These are phyloP conservation scores for Hyperopisus bebe DNA, from an alignment of 2,113 vertebrate species.

Conservation along the genomic window DNA sequence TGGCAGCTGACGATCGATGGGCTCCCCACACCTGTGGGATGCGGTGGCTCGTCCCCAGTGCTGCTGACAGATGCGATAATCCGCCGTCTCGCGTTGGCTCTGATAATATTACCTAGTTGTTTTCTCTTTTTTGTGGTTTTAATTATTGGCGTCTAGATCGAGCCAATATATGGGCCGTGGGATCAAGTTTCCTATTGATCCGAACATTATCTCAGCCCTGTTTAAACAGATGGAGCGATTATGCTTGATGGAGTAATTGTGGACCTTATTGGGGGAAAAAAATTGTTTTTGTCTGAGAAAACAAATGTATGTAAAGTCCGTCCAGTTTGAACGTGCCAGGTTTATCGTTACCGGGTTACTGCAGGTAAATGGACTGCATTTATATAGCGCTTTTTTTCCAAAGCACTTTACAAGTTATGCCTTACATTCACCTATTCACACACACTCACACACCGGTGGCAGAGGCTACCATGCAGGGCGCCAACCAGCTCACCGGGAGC, in stretches of 20 bases:
- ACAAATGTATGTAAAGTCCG: background rate
- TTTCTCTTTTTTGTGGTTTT: conserved; percentile 27
- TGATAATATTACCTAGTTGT: background rate
- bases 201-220: conserved; percentile 15
- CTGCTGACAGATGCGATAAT: conserved; percentile 29
- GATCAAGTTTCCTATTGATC: conserved; percentile 26
- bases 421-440: no score
- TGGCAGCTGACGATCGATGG: conserved; percentile 45
- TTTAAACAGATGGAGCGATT: conserved; percentile 23
- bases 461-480: no score
- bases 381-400: no score
- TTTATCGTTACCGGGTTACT: background rate
- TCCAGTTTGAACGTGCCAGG: background rate
- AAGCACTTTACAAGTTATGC: no score
- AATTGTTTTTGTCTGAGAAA: background rate
- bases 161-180: conserved; percentile 17
- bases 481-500: no score
- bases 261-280: background rate
- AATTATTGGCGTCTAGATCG: conserved; percentile 37
- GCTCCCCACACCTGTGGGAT: conserved; percentile 37
- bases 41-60: conserved; percentile 29
- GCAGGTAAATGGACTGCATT: no score
- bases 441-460: no score
- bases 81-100: conserved; percentile 19
- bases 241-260: background rate